Base-by-base conservation (phyloP, 2,797 vertebrate species). In the Rhabdomys pumilio region DNA sequence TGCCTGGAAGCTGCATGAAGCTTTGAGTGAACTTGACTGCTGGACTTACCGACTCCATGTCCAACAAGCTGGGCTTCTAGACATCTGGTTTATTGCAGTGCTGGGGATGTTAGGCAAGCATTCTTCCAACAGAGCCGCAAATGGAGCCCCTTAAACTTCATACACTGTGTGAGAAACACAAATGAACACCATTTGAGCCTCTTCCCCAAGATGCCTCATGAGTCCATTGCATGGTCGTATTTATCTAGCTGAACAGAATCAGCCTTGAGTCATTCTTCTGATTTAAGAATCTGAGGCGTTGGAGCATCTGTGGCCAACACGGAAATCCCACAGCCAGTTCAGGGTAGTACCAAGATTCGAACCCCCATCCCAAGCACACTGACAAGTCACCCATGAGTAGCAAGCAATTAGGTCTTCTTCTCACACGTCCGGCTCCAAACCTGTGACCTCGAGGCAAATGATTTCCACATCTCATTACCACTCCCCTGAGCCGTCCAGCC, bases 371-470 rank as follows among this genome's bases (percentile, higher is more conserved):
- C 7, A 88, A 50, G 63, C 24, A 11, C 24, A 12, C 76, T 34
- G 69, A 12, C 10, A 38, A 94, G 91, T 96, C 94, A 93, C 94
- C 55, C 93, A 84, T 85, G 96, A 94, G 79, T 88, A 82, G 93
- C 95, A 97, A 82, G 93, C 95, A 97, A 93, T 97, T 97, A 95
- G 76, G 29, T 76, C 87, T 47, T 47, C 79, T 93, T 82, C 67
- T 83, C n/a, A 77, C 85, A 77, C 81, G 93, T 96, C 96, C 93
- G 61, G 63, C 89, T 97, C 96, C 91, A 93, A 97, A 91, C 93
- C 89, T 86, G 96, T 97, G 97, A 93, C 90, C 97, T 97, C 65
- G 13, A 85, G 91, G 94, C 63, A 22, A 97, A 97, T 96, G 95
- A 84, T 91, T 98, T 96, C 5, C 2, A 8, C 93, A 95, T 96